Percentiles rank a stretch among this genome's conserved stretches.
Evolutionary conservation across 2,113 vertebrate species (phyloP).

Genomic region (Xenotilapia leptura): DNA sequence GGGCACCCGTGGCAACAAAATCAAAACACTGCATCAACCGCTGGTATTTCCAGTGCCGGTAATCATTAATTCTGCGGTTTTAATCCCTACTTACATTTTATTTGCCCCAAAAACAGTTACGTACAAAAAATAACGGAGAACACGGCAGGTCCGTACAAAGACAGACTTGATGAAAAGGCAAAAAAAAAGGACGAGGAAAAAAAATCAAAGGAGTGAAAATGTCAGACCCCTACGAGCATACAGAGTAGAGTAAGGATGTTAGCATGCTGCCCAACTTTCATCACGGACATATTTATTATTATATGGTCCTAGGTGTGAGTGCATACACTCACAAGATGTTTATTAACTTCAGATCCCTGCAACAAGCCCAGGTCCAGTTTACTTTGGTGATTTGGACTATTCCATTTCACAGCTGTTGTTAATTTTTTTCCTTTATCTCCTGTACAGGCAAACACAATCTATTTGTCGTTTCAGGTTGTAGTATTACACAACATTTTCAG

Average conservation of each 20-base stretch:
- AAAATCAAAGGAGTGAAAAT: accelerated
- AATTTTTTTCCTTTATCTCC: too few relatives aligned
- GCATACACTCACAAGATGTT: neutral
- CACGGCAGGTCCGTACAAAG: accelerated
- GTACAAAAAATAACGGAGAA: neutral
- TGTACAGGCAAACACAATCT: accelerated
- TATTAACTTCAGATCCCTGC: neutral
- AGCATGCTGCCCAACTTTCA: neutral
- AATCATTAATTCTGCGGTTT: neutral
- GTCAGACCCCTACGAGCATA: accelerated
- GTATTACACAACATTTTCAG: too few relatives aligned
- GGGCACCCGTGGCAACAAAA: neutral
- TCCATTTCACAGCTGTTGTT: neutral
- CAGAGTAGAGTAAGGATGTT: neutral
- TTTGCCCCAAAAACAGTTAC: neutral
- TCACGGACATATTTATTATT: neutral
- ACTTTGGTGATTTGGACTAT: neutral
- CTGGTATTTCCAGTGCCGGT: neutral
- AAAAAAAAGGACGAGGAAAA: neutral
- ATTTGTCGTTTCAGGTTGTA: too few relatives aligned
- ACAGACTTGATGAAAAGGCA: accelerated
- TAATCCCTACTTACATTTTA: neutral
- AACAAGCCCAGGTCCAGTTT: neutral
- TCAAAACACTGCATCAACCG: neutral
- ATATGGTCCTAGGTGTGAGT: neutral